phyloP scores from a whole-genome alignment of 2,888 invertebrate species.

The Boloria euphrosyne region DNA sequence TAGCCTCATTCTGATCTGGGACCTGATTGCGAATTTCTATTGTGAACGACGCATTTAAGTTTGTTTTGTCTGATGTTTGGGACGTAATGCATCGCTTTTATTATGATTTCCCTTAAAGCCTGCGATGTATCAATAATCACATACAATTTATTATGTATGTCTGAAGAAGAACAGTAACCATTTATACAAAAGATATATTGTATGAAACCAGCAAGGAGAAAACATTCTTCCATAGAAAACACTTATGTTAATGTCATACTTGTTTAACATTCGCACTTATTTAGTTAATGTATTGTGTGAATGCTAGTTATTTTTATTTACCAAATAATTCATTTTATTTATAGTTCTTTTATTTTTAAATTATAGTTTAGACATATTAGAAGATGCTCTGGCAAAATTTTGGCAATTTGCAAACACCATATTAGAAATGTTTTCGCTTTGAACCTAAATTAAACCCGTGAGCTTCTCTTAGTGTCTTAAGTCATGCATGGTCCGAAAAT shows the following conservation, averaged over 20 bases:
- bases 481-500: too few species aligned
- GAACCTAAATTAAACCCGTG: too few species aligned
- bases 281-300: too few species aligned
- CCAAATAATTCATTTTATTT: too few species aligned
- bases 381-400: too few species aligned
- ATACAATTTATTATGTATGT: slow-evolving; percentile 16
- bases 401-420: too few species aligned
- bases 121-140: slow-evolving; percentile 21
- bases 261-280: neutral
- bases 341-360: too few species aligned
- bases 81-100: slow-evolving; percentile 36
- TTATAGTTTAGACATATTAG: too few species aligned
- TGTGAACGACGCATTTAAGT: slow-evolving; percentile 41
- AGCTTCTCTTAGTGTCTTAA: too few species aligned
- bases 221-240: neutral
- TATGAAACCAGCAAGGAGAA: neutral
- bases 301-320: too few species aligned
- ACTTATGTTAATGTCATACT: neutral
- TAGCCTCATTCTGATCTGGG: slow-evolving; percentile 45
- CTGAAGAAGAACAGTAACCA: slow-evolving; percentile 3
- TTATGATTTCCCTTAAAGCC: slow-evolving; percentile 26
- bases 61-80: slow-evolving; percentile 38
- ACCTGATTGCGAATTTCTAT: slow-evolving; percentile 42
- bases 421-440: too few species aligned
- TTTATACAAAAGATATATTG: slow-evolving; percentile 6